phyloP scores from a whole-genome alignment of 2,797 vertebrate genomes.

The Sparus aurata region DNA sequence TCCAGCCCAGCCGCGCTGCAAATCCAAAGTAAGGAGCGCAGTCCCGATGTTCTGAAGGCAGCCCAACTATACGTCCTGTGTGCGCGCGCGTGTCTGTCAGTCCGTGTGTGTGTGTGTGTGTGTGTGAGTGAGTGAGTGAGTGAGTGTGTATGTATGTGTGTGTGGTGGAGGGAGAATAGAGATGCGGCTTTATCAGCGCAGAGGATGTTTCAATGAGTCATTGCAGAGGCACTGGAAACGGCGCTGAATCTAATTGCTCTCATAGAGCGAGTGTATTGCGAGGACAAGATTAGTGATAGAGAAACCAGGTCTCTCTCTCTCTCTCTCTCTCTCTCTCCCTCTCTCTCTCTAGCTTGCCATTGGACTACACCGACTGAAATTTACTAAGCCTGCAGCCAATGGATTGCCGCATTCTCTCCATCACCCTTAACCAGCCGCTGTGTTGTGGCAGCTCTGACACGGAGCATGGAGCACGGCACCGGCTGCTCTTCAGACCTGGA shows the following conservation, averaged over 20 bases:
- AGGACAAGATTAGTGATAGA: conserved; percentile 84
- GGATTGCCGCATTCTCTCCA: conserved; percentile 88
- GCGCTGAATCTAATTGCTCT: conserved; percentile 86
- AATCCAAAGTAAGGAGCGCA: conserved; percentile 81
- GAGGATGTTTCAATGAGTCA: conserved; percentile 80
- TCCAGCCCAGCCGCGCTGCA: conserved; percentile 70
- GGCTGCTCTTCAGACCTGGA: conserved; percentile 11
- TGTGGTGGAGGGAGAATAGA: conserved; percentile 26
- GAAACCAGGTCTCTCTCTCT: conserved; percentile 79
- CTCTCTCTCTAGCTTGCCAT: conserved; percentile 80
- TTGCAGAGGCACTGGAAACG: conserved; percentile 81
- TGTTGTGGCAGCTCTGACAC: conserved; percentile 60
- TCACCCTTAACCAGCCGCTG: conserved; percentile 84
- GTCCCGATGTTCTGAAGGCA: conserved; percentile 81
- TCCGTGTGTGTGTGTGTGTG: background rate
- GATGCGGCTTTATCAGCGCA: conserved; percentile 71
- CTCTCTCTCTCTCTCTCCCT: conserved; percentile 53
- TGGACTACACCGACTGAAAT: conserved; percentile 92
- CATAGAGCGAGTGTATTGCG: conserved; percentile 81
- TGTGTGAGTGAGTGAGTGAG: background rate
- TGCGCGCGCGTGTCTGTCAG: background rate
- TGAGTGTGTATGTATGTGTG: conserved; percentile 5
- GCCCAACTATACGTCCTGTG: conserved; percentile 60
- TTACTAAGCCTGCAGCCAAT: conserved; percentile 94
- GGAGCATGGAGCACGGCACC: conserved; percentile 17